Conservation (phyloP, 2,888 invertebrate genomes). For the Piscicola geometra region DNA sequence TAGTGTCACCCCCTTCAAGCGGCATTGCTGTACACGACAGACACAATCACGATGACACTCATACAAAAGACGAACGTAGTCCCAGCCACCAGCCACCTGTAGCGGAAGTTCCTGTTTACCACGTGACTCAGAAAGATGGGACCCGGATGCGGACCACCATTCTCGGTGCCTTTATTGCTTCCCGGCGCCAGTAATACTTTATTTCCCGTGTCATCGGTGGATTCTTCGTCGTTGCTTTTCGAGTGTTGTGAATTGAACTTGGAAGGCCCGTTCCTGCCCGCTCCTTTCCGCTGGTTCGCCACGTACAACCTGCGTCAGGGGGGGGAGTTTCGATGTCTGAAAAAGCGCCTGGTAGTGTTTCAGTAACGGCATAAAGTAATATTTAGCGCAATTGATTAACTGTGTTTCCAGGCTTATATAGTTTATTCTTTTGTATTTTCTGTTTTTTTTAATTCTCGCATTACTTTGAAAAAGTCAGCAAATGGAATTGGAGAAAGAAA, state of each 20-base stretch:
- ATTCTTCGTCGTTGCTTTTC: conserved; percentile 20
- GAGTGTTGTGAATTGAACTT: neutral
- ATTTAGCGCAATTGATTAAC: too few species aligned
- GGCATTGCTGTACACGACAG: conserved; percentile 45
- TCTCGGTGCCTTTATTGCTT: conserved; percentile 26
- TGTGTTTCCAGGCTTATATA: too few species aligned
- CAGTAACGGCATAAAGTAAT: too few species aligned
- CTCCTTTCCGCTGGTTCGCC: neutral
- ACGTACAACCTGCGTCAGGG: neutral
- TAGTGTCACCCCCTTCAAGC: conserved; percentile 8
- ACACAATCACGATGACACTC: conserved; percentile 44
- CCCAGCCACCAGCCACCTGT: conserved; percentile 44
- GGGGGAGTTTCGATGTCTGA: too few species aligned
- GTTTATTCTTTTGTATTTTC: too few species aligned
- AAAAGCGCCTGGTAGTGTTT: too few species aligned
- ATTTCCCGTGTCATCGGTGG: conserved; percentile 11
- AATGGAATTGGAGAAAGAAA: too few species aligned
- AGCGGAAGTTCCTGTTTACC: conserved; percentile 41
- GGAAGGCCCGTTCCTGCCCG: neutral
- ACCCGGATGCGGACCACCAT: conserved; percentile 37
- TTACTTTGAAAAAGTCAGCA: too few species aligned
- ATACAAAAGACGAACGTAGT: conserved; percentile 42
- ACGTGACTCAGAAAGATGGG: conserved; percentile 45
- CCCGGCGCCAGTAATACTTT: neutral
- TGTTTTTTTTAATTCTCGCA: too few species aligned